A percentile compares a stretch with the other conserved stretches of the same genome.
These are phyloP conservation scores for Spea multiplicata DNA, from an alignment of 2,113 vertebrate species.

Conservation along the genomic window DNA sequence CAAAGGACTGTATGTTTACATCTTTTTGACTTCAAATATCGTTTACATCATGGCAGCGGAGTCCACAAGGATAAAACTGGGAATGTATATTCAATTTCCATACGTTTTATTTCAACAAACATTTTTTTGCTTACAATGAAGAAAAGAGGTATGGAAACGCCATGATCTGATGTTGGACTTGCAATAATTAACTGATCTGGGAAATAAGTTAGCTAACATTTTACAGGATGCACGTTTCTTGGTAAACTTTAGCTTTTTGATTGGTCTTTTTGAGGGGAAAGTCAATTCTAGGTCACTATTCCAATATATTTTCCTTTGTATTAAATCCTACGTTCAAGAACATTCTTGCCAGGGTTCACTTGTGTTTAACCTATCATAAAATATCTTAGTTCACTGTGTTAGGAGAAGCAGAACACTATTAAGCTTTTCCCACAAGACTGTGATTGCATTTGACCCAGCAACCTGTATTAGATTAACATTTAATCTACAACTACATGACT, in stretches of 20 bases:
- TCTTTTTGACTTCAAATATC: constrained; percentile 49
- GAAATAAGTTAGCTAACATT: constrained; percentile 56
- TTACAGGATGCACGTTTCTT: constrained; percentile 62
- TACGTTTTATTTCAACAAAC: constrained; percentile 6
- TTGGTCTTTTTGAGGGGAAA: constrained; percentile 65
- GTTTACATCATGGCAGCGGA: constrained; percentile 49
- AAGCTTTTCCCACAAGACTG: constrained; percentile 82
- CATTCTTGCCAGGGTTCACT: constrained; percentile 77
- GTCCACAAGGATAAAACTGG: constrained; percentile 43
- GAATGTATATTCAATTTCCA: constrained; percentile 46
- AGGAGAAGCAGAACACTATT: constrained; percentile 81
- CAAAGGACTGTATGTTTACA: constrained; percentile 44
- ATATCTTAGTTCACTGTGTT: constrained; percentile 81
- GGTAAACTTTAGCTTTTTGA: constrained; percentile 58
- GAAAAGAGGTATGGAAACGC: constrained; percentile 49
- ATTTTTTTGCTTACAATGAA: constrained; percentile 11
- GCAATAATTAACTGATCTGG: constrained; percentile 49
- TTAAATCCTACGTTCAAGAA: constrained; percentile 80
- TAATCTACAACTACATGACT: constrained; percentile 78
- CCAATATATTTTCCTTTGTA: constrained; percentile 73
- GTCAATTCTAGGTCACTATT: constrained; percentile 74
- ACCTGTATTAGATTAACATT: constrained; percentile 87
- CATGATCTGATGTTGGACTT: constrained; percentile 53
- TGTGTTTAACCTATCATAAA: constrained; percentile 83
- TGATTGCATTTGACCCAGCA: constrained; percentile 83